phyloP scores from a whole-genome alignment of 2,113 vertebrate genomes.

The Murina feae region DNA sequence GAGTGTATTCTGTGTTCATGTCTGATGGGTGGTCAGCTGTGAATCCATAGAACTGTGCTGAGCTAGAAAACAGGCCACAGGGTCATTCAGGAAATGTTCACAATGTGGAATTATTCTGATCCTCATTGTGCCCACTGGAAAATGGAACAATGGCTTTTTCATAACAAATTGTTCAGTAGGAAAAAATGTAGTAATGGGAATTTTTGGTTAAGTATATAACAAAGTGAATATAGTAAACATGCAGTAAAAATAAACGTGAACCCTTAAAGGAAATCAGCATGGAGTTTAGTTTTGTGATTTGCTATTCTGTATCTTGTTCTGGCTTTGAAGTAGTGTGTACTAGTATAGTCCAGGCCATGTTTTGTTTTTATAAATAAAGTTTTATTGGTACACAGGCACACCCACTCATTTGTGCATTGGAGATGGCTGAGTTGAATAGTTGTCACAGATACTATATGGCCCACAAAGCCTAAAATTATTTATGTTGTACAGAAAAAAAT shows the following conservation, averaged over 20 bases:
- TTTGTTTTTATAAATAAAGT: conserved; percentile 10
- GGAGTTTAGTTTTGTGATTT: not conserved
- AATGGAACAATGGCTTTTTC: conserved; percentile 54
- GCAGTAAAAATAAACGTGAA: not conserved
- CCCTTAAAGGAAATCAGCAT: not conserved
- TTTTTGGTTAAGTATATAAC: not conserved
- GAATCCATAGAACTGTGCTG: not conserved
- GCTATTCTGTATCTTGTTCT: not conserved
- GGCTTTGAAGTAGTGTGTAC: not conserved
- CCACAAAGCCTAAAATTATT: not conserved
- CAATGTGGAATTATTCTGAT: not conserved
- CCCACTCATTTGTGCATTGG: not conserved
- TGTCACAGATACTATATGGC: not conserved
- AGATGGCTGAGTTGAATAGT: not conserved
- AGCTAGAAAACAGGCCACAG: not conserved
- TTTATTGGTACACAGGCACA: not conserved
- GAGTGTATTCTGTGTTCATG: not conserved
- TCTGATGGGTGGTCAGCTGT: not conserved
- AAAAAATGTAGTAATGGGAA: not conserved
- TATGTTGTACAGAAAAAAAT: not conserved
- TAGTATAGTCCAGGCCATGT: not conserved
- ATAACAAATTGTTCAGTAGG: conserved; percentile 25
- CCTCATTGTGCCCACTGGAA: not conserved
- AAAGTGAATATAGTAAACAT: not conserved
- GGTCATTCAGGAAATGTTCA: conserved; percentile 49